phyloP scores from a whole-genome alignment of 2,888 invertebrate species.

The Ophion costatus region DNA sequence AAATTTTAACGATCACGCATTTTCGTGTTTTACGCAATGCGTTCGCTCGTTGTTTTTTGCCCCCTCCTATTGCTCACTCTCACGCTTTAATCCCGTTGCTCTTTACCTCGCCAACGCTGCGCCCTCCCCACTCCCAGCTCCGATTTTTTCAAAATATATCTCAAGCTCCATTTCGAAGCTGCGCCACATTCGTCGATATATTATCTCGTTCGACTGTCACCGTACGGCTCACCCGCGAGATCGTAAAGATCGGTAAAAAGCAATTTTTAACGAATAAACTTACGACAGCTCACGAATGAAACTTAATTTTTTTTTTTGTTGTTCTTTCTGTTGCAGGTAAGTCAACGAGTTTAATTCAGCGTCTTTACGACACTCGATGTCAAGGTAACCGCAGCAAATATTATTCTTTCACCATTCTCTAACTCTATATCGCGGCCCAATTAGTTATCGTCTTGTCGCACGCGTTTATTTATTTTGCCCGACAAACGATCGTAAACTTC shows the following conservation, averaged over 20 bases:
- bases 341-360: slow-evolving; percentile 55
- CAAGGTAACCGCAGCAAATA: slow-evolving; percentile 50
- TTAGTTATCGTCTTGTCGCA: slow-evolving; percentile 28
- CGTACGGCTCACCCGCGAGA: neutral
- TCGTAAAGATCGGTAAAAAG: neutral
- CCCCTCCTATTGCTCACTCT: neutral
- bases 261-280: slow-evolving; percentile 15
- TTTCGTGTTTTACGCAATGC: slow-evolving; percentile 35
- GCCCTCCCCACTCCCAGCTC: neutral
- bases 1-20: slow-evolving; percentile 43
- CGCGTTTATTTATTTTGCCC: slow-evolving; percentile 50
- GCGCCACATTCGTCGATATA: slow-evolving; percentile 1
- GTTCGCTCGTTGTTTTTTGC: slow-evolving; percentile 7
- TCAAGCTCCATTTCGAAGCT: neutral
- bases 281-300: neutral
- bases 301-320: slow-evolving; percentile 4
- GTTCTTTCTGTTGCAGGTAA: slow-evolving; percentile 53
- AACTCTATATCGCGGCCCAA: neutral
- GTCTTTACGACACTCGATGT: slow-evolving; percentile 45
- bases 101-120: neutral
- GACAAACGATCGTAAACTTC: slow-evolving; percentile 52
- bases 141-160: neutral
- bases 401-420: slow-evolving; percentile 16
- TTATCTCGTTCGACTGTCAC: slow-evolving; percentile 1
- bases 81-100: slow-evolving; percentile 40